These are phyloP conservation scores for Vandiemenella viatica DNA, from an alignment of 2,888 invertebrate genomes.

Conservation along the genomic window DNA sequence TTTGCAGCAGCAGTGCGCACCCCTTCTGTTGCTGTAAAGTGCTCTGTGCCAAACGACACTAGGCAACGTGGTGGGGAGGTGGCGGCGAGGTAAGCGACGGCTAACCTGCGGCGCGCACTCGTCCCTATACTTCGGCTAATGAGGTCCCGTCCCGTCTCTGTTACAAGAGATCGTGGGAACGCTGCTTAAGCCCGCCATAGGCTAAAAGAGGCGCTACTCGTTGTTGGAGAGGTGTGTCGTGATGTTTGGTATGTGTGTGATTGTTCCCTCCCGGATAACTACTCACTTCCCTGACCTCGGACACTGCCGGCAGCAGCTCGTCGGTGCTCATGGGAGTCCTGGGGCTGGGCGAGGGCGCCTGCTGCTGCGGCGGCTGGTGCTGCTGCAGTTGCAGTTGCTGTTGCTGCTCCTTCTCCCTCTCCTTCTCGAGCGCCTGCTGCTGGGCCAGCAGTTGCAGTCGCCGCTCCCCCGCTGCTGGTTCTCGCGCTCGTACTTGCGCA, in stretches of 20 bases:
- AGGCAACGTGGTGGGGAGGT: no score
- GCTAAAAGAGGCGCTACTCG: no score
- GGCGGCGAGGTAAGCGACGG: no score
- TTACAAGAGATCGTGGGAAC: no score
- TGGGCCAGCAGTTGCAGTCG: constrained; percentile 37
- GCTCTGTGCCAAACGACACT: no score
- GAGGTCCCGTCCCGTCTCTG: neutral
- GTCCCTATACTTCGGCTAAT: neutral
- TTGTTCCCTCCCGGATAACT: neutral
- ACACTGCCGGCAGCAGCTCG: constrained; percentile 64
- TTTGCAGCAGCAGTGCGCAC: no score
- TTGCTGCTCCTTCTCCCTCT: constrained; percentile 4
- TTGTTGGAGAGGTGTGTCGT: no score
- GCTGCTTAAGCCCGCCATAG: no score
- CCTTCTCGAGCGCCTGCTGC: constrained; percentile 25
- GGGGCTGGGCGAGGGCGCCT: constrained; percentile 52
- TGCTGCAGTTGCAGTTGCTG: constrained; percentile 2
- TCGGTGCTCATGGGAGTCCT: constrained; percentile 71
- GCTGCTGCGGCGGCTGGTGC: neutral
- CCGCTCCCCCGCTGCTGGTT: constrained; percentile 61
- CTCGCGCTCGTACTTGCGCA: constrained; percentile 64
- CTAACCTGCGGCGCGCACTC: neutral
- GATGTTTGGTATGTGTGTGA: no score
- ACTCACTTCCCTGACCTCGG: constrained; percentile 33
- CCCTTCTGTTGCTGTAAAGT: no score